These are phyloP conservation scores for Bos indicus DNA, from an alignment of 2,113 vertebrate species.

Conservation along the genomic window DNA sequence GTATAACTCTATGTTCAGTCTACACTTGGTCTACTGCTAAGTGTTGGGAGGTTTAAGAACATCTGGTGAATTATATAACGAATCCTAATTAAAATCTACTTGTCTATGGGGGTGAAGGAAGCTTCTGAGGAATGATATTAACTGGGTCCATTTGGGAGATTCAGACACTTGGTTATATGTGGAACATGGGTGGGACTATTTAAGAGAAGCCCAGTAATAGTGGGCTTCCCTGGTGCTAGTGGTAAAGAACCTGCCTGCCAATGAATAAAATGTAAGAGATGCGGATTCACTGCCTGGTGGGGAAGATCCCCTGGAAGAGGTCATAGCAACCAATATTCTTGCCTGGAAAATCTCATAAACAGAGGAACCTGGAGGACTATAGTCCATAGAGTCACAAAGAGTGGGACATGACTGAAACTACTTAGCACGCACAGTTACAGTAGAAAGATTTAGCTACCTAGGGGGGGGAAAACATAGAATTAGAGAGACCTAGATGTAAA, in stretches of 20 bases:
- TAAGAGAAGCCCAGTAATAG: background rate
- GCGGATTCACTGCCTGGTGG: background rate
- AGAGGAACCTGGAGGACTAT: background rate
- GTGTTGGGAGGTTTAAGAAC: background rate
- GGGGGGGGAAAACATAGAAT: background rate
- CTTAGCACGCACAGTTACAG: background rate
- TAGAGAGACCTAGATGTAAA: background rate
- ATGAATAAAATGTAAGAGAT: background rate
- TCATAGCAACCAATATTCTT: background rate
- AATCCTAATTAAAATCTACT: background rate
- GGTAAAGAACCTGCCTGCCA: background rate
- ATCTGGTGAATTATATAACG: background rate
- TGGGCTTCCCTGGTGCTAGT: fast-evolving
- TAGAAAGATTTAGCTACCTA: background rate
- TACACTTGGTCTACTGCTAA: background rate
- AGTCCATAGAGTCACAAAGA: background rate
- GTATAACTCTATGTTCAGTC: background rate
- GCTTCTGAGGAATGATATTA: background rate
- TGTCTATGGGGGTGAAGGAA: background rate
- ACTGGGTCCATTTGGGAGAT: background rate
- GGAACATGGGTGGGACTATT: background rate
- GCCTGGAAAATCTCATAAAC: background rate
- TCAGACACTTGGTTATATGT: background rate
- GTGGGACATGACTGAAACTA: background rate
- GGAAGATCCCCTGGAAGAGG: background rate